Evolutionary conservation across 2,888 invertebrate genomes (phyloP), one percentile per base, ranked within the genome.

Genomic region (Xestia c-nigrum): DNA sequence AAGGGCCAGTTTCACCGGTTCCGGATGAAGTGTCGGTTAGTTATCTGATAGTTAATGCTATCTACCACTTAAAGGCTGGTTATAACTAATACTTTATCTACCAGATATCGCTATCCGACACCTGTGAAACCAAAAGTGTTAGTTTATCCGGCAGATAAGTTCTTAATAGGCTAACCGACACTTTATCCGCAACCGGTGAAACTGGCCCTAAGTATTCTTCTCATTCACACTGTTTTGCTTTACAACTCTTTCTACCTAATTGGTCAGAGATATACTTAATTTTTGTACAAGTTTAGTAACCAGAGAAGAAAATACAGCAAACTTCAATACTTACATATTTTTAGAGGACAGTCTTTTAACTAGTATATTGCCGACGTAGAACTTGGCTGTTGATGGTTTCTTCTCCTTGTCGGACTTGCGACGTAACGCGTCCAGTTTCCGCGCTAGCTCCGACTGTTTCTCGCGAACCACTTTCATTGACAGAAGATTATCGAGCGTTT

Each of bases 391-490:
- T 0, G 97, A 97, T 0, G 97, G 97, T 7, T 97, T 95, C 76
- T 98, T 97, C 89, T 98, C 98, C 94, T 98, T 98, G 87, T 98
- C 98, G 90, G 98, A 98, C 89, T 98, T 99, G 91, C 98, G 98
- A 73, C 98, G 97, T 77, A 99, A 92, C 47, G 97, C 97, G 88
- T 99, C 99, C 75, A 99, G 93, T 91, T 99, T 99, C 91, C 99
- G 98, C 74, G 99, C 98, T 85, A 99, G 95, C 93, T 99, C 99
- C 0, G 97, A 91, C 64, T 98, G 97, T 91, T 99, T 98, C 89
- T 99, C 99, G 74, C 98, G 97, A 21, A 99, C 98, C 63, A 97
- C 92, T 94, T 99, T 99, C 91, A 98, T 97, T 9, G 98, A 98
- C 90, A 98, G 97, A 38, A 99, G 97, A 86, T 98, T 97, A 31